A percentile compares a stretch with the other conserved stretches of the same genome.
phyloP scores from a whole-genome alignment of 2,113 vertebrate species.

The Colaptes auratus region DNA sequence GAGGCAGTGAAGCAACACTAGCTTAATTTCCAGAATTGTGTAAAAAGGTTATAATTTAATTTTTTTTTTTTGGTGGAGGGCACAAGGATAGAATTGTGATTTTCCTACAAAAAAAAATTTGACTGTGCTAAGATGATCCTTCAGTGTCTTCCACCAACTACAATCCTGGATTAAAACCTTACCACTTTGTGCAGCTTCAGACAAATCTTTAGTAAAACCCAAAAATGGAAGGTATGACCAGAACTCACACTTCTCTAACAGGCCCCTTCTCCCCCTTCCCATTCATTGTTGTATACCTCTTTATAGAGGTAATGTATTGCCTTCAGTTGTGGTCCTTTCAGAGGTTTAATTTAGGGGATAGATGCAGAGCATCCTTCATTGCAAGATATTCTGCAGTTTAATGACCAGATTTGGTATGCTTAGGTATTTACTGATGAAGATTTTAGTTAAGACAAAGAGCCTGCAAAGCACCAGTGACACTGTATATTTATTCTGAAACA shows the following conservation, averaged over 20 bases:
- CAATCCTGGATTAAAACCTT: background rate
- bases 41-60: background rate
- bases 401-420: background rate
- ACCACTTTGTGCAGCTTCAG: background rate
- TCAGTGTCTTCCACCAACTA: background rate
- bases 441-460: background rate
- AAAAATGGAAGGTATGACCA: background rate
- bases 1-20: background rate
- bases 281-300: background rate
- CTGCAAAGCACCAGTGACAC: background rate
- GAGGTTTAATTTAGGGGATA: rapidly evolving
- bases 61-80: background rate
- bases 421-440: background rate
- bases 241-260: background rate
- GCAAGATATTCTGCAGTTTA: background rate
- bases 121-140: background rate
- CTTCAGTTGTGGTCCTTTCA: background rate
- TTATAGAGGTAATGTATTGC: background rate
- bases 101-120: background rate
- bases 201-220: background rate
- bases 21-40: background rate
- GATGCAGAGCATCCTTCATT: background rate
- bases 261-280: too few species aligned
- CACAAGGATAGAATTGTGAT: background rate
- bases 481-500: background rate